These are phyloP conservation scores for Rhombomys opimus DNA, from an alignment of 2,113 vertebrate genomes.

Conservation along the genomic window DNA sequence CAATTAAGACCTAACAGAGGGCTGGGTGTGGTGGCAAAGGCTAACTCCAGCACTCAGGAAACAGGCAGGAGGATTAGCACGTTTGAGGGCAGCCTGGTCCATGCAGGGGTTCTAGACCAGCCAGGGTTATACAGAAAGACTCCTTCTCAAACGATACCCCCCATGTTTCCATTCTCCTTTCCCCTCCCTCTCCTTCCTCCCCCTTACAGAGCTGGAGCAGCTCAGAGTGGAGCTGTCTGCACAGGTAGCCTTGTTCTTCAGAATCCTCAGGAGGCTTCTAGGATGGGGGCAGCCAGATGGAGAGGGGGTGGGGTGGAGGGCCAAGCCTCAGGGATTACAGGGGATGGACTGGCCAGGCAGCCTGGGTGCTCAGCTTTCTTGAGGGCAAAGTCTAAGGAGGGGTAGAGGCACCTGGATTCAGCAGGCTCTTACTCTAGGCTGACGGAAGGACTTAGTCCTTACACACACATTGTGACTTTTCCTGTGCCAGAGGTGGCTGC, in stretches of 20 bases:
- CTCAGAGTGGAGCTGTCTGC: neutral
- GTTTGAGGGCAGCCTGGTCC: neutral
- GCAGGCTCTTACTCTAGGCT: constrained; percentile 38
- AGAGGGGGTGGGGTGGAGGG: too few relatives aligned
- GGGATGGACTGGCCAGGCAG: neutral
- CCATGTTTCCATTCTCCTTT: neutral
- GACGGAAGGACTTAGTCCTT: constrained; percentile 49
- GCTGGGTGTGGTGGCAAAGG: neutral
- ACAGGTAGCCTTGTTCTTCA: neutral
- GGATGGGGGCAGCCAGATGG: neutral
- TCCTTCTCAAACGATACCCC: neutral
- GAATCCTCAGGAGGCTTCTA: neutral
- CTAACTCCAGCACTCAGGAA: neutral
- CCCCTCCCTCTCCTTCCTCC: neutral
- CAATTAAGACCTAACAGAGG: neutral
- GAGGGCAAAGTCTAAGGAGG: constrained; percentile 24
- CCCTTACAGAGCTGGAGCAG: neutral
- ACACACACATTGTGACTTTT: constrained; percentile 5
- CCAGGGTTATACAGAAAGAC: neutral
- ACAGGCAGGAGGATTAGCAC: neutral
- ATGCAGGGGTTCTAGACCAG: neutral
- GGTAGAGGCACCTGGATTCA: neutral
- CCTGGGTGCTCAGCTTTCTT: constrained; percentile 10
- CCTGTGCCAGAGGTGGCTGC: constrained; percentile 38
- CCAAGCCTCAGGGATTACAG: neutral